Evolutionary conservation across 2,888 invertebrate genomes (phyloP).

Genomic region (Ypsolopha sequella): DNA sequence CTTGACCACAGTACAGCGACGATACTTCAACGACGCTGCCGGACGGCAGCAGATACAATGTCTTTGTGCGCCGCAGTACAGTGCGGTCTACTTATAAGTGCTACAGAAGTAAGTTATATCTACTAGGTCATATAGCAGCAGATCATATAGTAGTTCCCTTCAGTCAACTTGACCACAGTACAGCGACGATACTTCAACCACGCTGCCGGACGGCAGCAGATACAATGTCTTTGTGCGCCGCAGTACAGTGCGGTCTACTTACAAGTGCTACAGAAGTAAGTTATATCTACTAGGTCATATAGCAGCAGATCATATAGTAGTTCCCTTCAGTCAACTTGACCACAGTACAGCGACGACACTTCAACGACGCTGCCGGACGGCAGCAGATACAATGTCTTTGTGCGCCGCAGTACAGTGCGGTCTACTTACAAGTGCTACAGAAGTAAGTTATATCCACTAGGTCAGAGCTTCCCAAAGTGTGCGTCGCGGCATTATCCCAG

Average conservation of each 20-base stretch:
- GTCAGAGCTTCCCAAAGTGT: too few species aligned
- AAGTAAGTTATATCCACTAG: neutral
- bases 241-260: neutral
- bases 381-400: too few species aligned
- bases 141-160: neutral
- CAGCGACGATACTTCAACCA: neutral
- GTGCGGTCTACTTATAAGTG: neutral
- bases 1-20: neutral
- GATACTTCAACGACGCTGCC: neutral
- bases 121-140: neutral
- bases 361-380: neutral
- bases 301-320: neutral
- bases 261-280: neutral
- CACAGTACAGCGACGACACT: neutral
- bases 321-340: too few species aligned
- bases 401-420: too few species aligned
- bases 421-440: neutral
- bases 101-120: neutral
- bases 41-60: neutral
- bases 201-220: neutral
- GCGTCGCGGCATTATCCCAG: too few species aligned
- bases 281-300: neutral
- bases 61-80: too few species aligned
- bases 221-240: too few species aligned
- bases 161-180: too few species aligned